Evolutionary conservation across 1,140 invertebrate genomes (phyloP), one percentile per base, ranked within the genome.

Genomic region (Drosophila carrolli): DNA sequence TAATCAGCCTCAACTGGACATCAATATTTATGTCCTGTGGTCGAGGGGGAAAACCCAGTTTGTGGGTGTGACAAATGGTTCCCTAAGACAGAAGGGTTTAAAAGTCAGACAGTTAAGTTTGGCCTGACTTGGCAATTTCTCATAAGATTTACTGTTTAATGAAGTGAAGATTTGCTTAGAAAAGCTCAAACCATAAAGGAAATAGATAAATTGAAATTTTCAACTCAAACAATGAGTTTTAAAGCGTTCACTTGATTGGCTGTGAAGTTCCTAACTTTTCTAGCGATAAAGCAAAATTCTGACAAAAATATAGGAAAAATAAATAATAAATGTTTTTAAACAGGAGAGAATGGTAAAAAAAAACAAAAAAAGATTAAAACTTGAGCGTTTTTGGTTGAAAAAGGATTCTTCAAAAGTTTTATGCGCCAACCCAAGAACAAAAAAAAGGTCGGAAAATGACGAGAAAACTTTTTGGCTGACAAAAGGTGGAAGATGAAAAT

Each of bases 21-120:
- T 88, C 83, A 78, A 86, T 86, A 88, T 88, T 86, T 79, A 82
- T 88, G 83, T 61, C 62, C 54, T 81, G 68, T 63, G 68, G 75
- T 53, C 35, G 23, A 50, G 35, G 59, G 71, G 44, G 16, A 16
- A 11, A n/a, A 14, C 57, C 23, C 65, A 81, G 50, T 78, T 81
- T 88, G 81, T 68, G 79, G 48, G 50, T 56, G 61, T 73, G 62
- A 81, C 74, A 81, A 81, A 81, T 74, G 61, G 14, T 61, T 29
- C 46, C 10, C 48, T 23, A 29, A 46, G 13, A 37, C 50, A 53
- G 23, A 60, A 44, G 50, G 50, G 37, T 38, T 67, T 32, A 32
- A 41, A 41, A 53, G 41, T 50, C 41, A 47, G 37, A 7, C 29
- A 61, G 32, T 60, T 55, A 60, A 23, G 37, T n/a, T 71, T 35